Conservation (phyloP, 2,797 vertebrate species). For the Ataeniobius toweri region DNA sequence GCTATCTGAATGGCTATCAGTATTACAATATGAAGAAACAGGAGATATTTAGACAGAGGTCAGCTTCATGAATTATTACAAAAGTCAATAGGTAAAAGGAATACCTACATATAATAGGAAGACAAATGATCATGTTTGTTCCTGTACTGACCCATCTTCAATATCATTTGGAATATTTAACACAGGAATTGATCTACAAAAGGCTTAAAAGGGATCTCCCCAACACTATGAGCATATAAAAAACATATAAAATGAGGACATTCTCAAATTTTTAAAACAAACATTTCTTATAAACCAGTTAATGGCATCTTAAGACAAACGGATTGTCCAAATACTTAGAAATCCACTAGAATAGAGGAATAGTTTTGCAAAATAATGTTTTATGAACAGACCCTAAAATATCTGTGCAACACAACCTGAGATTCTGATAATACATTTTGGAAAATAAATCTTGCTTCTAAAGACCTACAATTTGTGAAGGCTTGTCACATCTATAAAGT, state of each 20-base stretch:
- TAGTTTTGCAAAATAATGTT: background rate
- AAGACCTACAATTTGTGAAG: background rate
- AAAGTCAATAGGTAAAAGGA: background rate
- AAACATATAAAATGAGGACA: background rate
- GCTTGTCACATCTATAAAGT: background rate
- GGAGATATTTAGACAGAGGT: background rate
- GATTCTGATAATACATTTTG: background rate
- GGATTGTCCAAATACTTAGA: background rate
- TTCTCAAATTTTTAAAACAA: background rate
- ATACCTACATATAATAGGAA: background rate
- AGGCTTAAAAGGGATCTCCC: background rate
- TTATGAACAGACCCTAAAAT: background rate
- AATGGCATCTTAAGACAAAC: background rate
- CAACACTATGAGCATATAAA: background rate
- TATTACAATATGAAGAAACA: constrained; percentile 13
- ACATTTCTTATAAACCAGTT: background rate
- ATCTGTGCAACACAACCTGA: background rate
- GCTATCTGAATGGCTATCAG: constrained; percentile 43
- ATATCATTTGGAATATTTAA: background rate
- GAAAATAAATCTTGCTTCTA: too few species aligned
- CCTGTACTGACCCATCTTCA: background rate
- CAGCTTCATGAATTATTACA: background rate
- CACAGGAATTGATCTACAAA: background rate
- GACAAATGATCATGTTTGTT: background rate
- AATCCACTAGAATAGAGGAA: background rate